phyloP scores from a whole-genome alignment of 2,113 vertebrate species.

The Thalassoma bifasciatum region DNA sequence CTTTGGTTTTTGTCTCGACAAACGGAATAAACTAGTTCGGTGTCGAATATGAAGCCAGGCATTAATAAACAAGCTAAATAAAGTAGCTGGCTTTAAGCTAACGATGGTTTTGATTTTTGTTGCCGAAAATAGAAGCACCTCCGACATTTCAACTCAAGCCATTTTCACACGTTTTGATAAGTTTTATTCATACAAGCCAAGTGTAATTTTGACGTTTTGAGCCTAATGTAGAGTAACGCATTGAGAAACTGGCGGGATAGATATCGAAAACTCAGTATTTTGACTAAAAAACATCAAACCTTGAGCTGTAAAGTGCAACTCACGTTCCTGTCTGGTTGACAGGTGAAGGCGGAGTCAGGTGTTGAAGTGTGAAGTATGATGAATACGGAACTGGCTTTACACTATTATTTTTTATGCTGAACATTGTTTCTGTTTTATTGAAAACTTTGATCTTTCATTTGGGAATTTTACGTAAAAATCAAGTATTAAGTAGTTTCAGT shows the following conservation, averaged over 20 bases:
- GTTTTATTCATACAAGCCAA: not conserved
- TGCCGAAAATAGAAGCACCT: not conserved
- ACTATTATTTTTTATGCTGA: too few species aligned
- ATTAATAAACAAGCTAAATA: slow-evolving; percentile 26
- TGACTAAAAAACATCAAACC: too few species aligned
- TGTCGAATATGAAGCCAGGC: not conserved
- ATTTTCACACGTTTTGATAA: not conserved
- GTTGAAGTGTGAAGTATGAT: not conserved
- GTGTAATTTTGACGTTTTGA: not conserved
- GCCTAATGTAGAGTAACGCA: too few species aligned
- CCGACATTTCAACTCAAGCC: too few species aligned
- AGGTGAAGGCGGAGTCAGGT: slow-evolving; percentile 14
- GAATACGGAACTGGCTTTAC: too few species aligned
- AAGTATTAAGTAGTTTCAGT: too few species aligned
- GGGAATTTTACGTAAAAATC: not conserved
- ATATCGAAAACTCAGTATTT: too few species aligned
- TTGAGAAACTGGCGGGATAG: too few species aligned
- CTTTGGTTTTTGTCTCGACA: not conserved
- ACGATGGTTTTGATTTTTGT: not conserved
- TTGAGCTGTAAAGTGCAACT: not conserved
- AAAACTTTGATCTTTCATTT: too few species aligned
- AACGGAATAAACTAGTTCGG: not conserved
- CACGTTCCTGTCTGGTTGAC: not conserved
- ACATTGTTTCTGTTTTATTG: too few species aligned
- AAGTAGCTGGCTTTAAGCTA: slow-evolving; percentile 3